These are phyloP conservation scores for Glossophaga mutica DNA, from an alignment of 2,797 vertebrate genomes.

Conservation along the genomic window DNA sequence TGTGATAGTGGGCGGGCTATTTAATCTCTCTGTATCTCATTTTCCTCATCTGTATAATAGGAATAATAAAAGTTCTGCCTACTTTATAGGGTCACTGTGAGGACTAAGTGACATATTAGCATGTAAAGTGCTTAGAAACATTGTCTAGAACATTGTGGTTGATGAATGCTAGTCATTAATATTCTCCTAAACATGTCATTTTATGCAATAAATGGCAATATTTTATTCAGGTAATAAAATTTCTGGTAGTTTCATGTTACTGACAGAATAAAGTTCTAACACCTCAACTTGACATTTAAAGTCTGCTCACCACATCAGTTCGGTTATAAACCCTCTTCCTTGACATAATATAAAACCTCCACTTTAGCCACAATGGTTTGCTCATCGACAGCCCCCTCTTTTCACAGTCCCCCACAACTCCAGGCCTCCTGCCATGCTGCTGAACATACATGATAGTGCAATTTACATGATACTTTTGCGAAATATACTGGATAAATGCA, in stretches of 20 bases:
- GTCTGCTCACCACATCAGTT: not conserved
- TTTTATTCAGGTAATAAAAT: constrained; percentile 57
- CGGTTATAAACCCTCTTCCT: not conserved
- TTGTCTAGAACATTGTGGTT: not conserved
- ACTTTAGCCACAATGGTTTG: not conserved
- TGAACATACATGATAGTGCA: not conserved
- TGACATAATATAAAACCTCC: not conserved
- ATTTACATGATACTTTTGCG: not conserved
- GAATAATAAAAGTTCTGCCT: not conserved
- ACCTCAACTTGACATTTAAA: constrained; percentile 47
- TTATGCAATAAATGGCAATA: constrained; percentile 29
- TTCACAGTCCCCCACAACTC: not conserved
- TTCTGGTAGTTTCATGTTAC: constrained; percentile 44
- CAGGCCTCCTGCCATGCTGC: not conserved
- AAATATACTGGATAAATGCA: not conserved
- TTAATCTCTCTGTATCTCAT: not conserved
- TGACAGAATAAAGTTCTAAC: constrained; percentile 53
- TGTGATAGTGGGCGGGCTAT: not conserved
- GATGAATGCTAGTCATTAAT: constrained; percentile 32
- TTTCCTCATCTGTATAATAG: constrained; percentile 25
- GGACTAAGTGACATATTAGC: not conserved
- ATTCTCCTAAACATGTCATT: constrained; percentile 46
- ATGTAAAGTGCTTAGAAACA: constrained; percentile 35
- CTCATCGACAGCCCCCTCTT: not conserved
- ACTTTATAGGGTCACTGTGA: constrained; percentile 20